Conservation (phyloP, 2,797 vertebrate species). For the Spondyliosoma cantharus region DNA sequence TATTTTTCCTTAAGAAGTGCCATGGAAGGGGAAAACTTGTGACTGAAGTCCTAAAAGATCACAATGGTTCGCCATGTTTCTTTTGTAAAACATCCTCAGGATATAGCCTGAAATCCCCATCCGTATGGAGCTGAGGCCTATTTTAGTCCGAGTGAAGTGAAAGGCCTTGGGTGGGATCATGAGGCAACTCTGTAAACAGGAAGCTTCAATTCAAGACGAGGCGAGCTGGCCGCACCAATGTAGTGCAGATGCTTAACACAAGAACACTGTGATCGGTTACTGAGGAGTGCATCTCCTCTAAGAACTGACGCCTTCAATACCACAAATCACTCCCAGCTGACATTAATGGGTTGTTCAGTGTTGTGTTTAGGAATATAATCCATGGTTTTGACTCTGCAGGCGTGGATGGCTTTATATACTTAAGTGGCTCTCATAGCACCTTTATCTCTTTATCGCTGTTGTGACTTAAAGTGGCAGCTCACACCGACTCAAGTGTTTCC, state of each 20-base stretch:
- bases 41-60: conserved; percentile 49
- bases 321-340: not conserved
- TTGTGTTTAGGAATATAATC: not conserved
- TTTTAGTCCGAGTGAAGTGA: conserved; percentile 68
- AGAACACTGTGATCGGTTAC: not conserved
- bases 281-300: not conserved
- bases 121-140: conserved; percentile 56
- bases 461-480: conserved; percentile 41
- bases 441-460: conserved; percentile 30
- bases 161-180: conserved; percentile 76
- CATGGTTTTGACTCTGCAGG: conserved; percentile 5
- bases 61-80: conserved; percentile 68
- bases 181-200: conserved; percentile 81
- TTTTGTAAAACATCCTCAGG: conserved; percentile 85
- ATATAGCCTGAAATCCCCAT: conserved; percentile 75
- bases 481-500: conserved; percentile 20
- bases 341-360: not conserved
- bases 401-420: conserved; percentile 8
- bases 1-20: not conserved
- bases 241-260: conserved; percentile 21
- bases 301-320: not conserved
- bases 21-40: conserved; percentile 47
- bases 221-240: conserved; percentile 16
- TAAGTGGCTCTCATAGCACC: conserved; percentile 22
- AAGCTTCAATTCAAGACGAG: conserved; percentile 68